Percentiles rank a stretch among this genome's conserved stretches.
phyloP scores from a whole-genome alignment of 2,888 invertebrate species.

The Agrotis puta region DNA sequence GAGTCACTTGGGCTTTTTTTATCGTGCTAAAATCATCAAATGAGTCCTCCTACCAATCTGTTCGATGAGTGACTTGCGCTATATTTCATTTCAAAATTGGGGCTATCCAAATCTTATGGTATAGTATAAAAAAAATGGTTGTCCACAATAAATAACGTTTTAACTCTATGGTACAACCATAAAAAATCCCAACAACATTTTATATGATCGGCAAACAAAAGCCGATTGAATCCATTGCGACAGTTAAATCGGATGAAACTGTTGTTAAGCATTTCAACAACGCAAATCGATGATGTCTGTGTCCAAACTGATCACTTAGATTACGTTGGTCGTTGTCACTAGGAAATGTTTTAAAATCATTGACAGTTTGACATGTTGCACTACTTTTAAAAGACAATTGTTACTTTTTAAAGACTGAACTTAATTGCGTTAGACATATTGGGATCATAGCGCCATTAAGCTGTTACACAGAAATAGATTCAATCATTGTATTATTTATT shows the following conservation, averaged over 20 bases:
- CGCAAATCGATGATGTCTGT: slow-evolving; percentile 50
- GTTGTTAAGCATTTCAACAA: slow-evolving; percentile 41
- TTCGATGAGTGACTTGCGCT: no score
- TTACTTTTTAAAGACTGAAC: background rate
- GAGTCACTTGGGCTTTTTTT: no score
- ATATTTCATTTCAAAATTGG: no score
- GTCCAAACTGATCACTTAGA: slow-evolving; percentile 50
- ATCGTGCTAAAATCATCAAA: no score
- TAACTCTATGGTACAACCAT: background rate
- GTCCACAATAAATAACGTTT: background rate
- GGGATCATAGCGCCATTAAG: no score
- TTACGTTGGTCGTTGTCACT: slow-evolving; percentile 33
- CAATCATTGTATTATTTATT: no score
- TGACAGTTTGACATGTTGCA: slow-evolving; percentile 35
- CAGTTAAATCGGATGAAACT: slow-evolving; percentile 46
- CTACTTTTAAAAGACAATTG: background rate
- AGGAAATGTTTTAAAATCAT: slow-evolving; percentile 22
- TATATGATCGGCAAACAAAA: slow-evolving; percentile 25
- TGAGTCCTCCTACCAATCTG: no score
- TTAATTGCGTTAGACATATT: background rate
- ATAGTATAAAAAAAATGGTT: background rate
- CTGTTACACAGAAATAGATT: no score
- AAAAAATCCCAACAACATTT: background rate
- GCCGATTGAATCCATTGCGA: slow-evolving; percentile 46
- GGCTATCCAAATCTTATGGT: no score